Evolutionary conservation across 2,113 vertebrate species (phyloP), one percentile per base, ranked within the genome.

Genomic region (Cavia aperea): DNA sequence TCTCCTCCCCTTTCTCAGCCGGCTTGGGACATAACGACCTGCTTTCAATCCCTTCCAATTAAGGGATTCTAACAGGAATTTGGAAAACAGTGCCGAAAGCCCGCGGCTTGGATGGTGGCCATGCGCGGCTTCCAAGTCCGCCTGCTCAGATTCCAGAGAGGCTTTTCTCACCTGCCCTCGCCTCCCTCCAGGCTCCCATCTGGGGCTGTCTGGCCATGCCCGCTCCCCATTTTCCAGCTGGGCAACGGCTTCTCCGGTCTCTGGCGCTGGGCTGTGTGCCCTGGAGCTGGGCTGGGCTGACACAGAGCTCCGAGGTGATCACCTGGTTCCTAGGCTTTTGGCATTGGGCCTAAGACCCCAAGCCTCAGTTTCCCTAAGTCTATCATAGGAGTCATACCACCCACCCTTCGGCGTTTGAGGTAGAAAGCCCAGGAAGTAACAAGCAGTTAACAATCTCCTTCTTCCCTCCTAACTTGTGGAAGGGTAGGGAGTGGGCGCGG

Each of bases 1-100:
- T 90, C 62, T 68, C 93, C 86, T 86, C 21, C 66, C 14, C 66
- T 96, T 95, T 93, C 73, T 73, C 81, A 86, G 90, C 63, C 63
- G 84, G 81, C 54, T 88, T 16, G 81, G 88, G 86, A 90, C 56
- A 24, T 86, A 96, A 94, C 92, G 93, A 92, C 73, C 83, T 89
- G 86, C 89, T 95, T 96, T 91, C 94, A 90, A 90, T 91, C 70
- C 68, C 79, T 90, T 83, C 95, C 68, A 95, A 94, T 95, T 88
- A 94, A 46, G 81, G 89, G 92, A 95, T 92, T 95, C 94, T 91
- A 92, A 95, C 83, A 93, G 96, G 95, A 97, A 96, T 96, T 93
- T 94, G 58, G 75, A 95, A 94, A 95, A 93, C 90, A 96, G 70
- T 36, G 85, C 49, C 73, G 93, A 86, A 93, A 77, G 83, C 89